These are phyloP conservation scores for Phyto melanocephala DNA, from an alignment of 2,888 invertebrate genomes.

Conservation along the genomic window DNA sequence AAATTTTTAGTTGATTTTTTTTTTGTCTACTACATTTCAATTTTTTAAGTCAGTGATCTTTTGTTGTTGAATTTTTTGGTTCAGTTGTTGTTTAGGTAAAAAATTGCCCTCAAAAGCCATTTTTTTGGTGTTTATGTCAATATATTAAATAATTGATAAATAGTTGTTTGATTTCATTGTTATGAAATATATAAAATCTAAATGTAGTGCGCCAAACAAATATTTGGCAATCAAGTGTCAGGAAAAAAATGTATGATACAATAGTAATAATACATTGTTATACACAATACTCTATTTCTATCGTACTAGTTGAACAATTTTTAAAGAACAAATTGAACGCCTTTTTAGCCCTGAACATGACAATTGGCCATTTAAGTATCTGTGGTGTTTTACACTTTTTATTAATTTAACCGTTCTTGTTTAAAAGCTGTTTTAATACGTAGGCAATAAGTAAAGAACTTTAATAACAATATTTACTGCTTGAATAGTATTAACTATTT, in stretches of 20 bases:
- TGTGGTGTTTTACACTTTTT: not conserved
- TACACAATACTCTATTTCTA: too few species aligned
- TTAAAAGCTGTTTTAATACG: not conserved
- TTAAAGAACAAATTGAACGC: constrained; percentile 49
- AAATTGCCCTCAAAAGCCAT: not conserved
- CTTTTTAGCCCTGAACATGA: constrained; percentile 63
- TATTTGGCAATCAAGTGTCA: not conserved
- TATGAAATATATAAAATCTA: not conserved
- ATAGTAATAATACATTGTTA: too few species aligned
- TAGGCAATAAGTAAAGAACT: not conserved
- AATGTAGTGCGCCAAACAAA: not conserved
- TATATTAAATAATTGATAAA: constrained; percentile 40
- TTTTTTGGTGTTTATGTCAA: constrained; percentile 20
- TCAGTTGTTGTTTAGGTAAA: not conserved
- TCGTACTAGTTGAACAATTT: not conserved
- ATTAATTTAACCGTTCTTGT: not conserved
- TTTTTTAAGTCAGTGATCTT: constrained; percentile 43
- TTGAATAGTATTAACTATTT: too few species aligned
- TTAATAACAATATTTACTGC: not conserved
- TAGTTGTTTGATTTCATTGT: constrained; percentile 46
- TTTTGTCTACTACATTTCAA: not conserved
- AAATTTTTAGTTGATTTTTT: not conserved
- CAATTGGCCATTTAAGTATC: constrained; percentile 52
- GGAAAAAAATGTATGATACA: too few species aligned
- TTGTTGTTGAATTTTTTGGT: not conserved